Conservation (phyloP, 1,140 invertebrate genomes). For the Archivesica marissinica region DNA sequence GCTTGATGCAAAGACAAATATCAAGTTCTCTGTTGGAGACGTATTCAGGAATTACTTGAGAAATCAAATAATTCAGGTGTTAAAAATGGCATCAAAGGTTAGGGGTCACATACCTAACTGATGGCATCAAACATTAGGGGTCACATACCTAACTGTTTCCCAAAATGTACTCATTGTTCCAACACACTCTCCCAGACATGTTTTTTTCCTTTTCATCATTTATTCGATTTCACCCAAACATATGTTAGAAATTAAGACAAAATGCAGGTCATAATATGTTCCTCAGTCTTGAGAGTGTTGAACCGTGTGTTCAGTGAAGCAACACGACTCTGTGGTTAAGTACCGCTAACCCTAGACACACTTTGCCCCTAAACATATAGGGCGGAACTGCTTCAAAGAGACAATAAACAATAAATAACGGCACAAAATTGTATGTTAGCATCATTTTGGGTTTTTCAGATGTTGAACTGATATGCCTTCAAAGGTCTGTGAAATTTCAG, state of each 20-base stretch:
- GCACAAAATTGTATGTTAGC: constrained; percentile 42
- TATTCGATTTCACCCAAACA: background rate
- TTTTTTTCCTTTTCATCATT: constrained; percentile 17
- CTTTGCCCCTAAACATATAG: background rate
- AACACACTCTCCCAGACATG: background rate
- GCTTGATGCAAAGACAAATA: too few species aligned
- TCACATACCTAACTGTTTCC: background rate
- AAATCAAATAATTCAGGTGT: too few species aligned
- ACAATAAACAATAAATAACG: constrained; percentile 50
- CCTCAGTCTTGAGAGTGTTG: background rate
- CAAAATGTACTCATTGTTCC: constrained; percentile 13
- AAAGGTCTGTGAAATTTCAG: constrained; percentile 8
- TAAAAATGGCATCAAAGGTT: constrained; percentile 17
- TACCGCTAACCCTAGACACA: constrained; percentile 26
- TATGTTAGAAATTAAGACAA: constrained; percentile 35
- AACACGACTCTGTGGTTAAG: background rate
- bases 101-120: constrained; percentile 11
- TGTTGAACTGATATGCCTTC: constrained; percentile 31
- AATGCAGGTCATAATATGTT: constrained; percentile 10
- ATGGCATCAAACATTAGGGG: too few species aligned
- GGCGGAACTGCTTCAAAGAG: constrained; percentile 19
- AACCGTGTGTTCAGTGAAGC: constrained; percentile 5
- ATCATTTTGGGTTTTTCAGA: background rate
- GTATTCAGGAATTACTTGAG: too few species aligned
- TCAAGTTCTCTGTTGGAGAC: too few species aligned